These are phyloP conservation scores for Eutrigla gurnardus DNA, from an alignment of 2,797 vertebrate genomes.

Conservation along the genomic window DNA sequence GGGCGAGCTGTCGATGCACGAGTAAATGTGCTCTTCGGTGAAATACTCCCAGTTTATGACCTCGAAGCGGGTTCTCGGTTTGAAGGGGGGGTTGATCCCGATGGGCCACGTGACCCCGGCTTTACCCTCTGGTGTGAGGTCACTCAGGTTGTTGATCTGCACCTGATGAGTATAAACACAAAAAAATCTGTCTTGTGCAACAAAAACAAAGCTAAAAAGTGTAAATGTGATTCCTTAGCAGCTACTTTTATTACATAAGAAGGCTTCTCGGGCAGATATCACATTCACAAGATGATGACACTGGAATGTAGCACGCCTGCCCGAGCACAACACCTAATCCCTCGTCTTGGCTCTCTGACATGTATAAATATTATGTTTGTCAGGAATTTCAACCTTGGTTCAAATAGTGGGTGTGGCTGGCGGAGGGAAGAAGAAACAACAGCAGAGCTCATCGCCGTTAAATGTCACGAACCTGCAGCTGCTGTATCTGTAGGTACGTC, in stretches of 20 bases:
- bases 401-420: constrained; percentile 5
- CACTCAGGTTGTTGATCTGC: constrained; percentile 96
- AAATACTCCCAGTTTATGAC: constrained; percentile 99
- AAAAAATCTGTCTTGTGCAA: background rate
- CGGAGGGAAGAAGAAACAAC: constrained; percentile 20
- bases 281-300: constrained; percentile 10
- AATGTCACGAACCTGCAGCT: constrained; percentile 90
- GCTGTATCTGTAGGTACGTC: constrained; percentile 91
- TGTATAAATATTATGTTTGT: constrained; percentile 44
- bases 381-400: constrained; percentile 46
- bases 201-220: background rate
- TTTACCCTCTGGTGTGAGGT: constrained; percentile 90
- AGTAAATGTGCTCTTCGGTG: constrained; percentile 95
- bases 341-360: constrained; percentile 21
- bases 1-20: constrained; percentile 90
- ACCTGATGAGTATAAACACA: constrained; percentile 80
- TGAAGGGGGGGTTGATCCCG: constrained; percentile 92
- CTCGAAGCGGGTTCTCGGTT: constrained; percentile 93
- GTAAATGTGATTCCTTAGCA: constrained; percentile 14
- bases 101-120: constrained; percentile 92
- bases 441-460: background rate
- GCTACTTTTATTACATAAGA: constrained; percentile 23
- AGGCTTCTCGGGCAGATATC: background rate
- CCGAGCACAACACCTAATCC: constrained; percentile 12
- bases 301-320: constrained; percentile 29